Base-by-base conservation (phyloP, 2,888 invertebrate genomes). In the Orthosia gothica region DNA sequence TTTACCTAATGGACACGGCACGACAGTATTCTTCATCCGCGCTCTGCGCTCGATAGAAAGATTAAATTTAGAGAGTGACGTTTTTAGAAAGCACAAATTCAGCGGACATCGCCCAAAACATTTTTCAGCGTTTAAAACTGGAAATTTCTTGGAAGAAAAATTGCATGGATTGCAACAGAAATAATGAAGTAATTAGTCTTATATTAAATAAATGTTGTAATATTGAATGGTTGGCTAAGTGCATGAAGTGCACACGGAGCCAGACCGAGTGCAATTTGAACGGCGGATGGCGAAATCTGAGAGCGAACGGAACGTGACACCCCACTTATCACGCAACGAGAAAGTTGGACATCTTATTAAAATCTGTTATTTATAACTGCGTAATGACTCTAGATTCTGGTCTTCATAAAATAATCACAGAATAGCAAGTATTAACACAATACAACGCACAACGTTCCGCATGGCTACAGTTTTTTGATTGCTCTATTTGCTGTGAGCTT, bases 231-330 rank as follows among this genome's bases (percentile, higher is more conserved):
- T 89, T 87, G 86, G 80, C 81, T 87, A 85, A 89, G 89, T 91
- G 92, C 91, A 91, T 89, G 84, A 87, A 91, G 89, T 89, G 91
- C 87, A 88, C 92, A 91, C 88, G 90, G 88, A 89, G 89, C 89
- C 90, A 88, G 87, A 86, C 88, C 85, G 86, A 92, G 91, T 93
- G 94, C 95, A 94, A 94, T 94, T 93, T 92, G 91, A 94, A 89
- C 92, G 89, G 92, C 91, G 92, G 93, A 90, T 94, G 94, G 95
- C 93, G 94, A 95, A 95, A 95, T 93, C 92, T 87, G 92, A 94
- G 93, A 94, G 91, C 92, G 93, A 93, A 93, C 93, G 92, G 91
- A 94, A 95, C 95, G 94, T 94, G 95, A 95, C 94, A 94, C 94
- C 92, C 93, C 94, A 95, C 93, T 95, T 95, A 95, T 93, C 93